phyloP scores from a whole-genome alignment of 2,888 invertebrate genomes.

The Andrena bucephala region DNA sequence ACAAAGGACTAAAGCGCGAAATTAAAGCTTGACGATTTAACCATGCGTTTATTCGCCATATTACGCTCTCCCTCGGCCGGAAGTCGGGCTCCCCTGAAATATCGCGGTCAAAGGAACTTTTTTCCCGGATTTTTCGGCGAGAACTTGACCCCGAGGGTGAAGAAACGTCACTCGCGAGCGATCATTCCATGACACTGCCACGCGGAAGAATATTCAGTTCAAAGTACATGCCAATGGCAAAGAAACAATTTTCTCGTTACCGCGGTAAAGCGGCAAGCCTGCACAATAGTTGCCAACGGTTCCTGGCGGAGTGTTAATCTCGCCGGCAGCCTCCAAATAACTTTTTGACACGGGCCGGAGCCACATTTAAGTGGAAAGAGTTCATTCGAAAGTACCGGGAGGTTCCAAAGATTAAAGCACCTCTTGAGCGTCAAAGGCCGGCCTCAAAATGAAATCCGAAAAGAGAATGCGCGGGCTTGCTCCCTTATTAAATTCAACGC shows the following conservation, averaged over 20 bases:
- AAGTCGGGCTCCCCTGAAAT: conserved; percentile 23
- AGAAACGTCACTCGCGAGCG: too few relatives aligned
- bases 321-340: conserved; percentile 5
- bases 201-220: not conserved
- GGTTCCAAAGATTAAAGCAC: conserved; percentile 55
- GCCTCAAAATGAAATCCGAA: conserved; percentile 49
- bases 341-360: conserved; percentile 19
- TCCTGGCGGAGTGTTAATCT: conserved; percentile 18
- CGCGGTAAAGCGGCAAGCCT: not conserved
- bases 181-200: too few relatives aligned
- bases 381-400: conserved; percentile 41
- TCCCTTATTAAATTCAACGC: conserved; percentile 52
- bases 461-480: conserved; percentile 52
- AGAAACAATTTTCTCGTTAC: not conserved
- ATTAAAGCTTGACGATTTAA: conserved; percentile 58
- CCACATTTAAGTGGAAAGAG: conserved; percentile 38
- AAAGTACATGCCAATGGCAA: not conserved
- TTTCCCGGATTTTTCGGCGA: not conserved
- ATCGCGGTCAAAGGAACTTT: conserved; percentile 35
- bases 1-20: conserved; percentile 58
- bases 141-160: not conserved
- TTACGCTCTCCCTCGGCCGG: not conserved
- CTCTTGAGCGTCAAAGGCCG: conserved; percentile 51
- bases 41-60: conserved; percentile 49
- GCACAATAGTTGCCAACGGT: not conserved